Base-by-base conservation (phyloP, 2,888 invertebrate genomes). In the Lysandra bellargus region DNA sequence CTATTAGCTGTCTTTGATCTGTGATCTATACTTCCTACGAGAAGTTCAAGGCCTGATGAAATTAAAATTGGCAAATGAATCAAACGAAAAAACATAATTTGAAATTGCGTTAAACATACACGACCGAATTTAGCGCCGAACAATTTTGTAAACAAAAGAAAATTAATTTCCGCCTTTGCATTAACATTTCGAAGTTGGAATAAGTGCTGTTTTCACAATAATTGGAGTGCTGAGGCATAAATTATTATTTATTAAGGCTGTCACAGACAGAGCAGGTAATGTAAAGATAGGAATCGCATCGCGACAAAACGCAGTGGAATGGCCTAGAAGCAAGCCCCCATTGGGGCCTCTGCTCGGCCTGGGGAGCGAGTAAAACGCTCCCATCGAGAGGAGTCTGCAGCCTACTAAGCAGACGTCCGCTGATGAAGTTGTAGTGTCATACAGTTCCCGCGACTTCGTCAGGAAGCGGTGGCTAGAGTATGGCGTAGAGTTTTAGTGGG, bases 71-170 rank as follows among this genome's bases (percentile, higher is more conserved):
- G 64, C 64, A 64, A 64, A 64, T 30, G 23, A 64, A 23, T 23
- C 9, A 23, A 30, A 64, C 64, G 30, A 64, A 64, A 64, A 64
- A 64, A 64, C 23, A 30, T 2, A 3, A 30, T 61, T n/a, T 61
- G n/a, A n/a, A 64, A 64, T 53, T 64, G 23, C 64, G 64, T 64
- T 30, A 6, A 64, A 64, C 64, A 64, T 64, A 64, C 64, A 30
- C 64, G 23, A 64, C n/a, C 23, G 9, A 23, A 61, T 23, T 61
- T n/a, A 60, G 61, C 23, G 14, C 14, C 53, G 61, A 61, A 23
- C 61, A 30, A 23, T 61, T 61, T 23, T 23, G 61, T 61, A 61
- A 61, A 23, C 23, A 61, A 61, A 60, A 61, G 61, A 61, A 61
- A 61, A 61, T 61, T 61, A 23, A 61, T 61, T 61, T 61, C 61